These are phyloP conservation scores for Drosophila chauvacae DNA, from an alignment of 1,140 invertebrate genomes.

Conservation along the genomic window DNA sequence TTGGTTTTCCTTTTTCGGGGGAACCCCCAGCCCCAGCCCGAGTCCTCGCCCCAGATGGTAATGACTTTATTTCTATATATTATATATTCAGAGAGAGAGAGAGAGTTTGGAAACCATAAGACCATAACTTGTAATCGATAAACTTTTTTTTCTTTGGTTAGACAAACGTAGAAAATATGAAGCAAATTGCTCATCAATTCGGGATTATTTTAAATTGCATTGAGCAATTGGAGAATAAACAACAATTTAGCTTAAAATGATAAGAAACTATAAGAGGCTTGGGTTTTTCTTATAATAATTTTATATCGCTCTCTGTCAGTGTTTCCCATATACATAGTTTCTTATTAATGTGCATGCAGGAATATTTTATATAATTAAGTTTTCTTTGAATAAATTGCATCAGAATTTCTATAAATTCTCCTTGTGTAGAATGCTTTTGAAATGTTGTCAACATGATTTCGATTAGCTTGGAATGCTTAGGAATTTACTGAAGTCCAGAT, in stretches of 20 bases:
- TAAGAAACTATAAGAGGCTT: not conserved
- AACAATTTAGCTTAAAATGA: not conserved
- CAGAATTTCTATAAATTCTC: not conserved
- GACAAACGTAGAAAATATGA: slow-evolving; percentile 6
- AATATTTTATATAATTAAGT: too few species aligned
- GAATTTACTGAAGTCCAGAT: not conserved
- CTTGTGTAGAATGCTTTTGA: not conserved
- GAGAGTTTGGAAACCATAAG: slow-evolving; percentile 28
- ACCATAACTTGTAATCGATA: slow-evolving; percentile 45
- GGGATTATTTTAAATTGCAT: not conserved
- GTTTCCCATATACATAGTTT: too few species aligned
- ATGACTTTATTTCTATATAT: slow-evolving; percentile 67
- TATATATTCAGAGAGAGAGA: slow-evolving; percentile 14
- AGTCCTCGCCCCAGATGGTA: slow-evolving; percentile 30
- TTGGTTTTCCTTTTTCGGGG: slow-evolving; percentile 68
- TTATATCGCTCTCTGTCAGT: too few species aligned
- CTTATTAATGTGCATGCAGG: not conserved
- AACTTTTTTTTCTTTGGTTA: slow-evolving; percentile 4
- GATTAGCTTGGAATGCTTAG: not conserved
- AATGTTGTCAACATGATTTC: slow-evolving; percentile 19
- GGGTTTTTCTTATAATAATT: not conserved
- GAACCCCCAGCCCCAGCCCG: not conserved
- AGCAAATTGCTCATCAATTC: slow-evolving; percentile 17
- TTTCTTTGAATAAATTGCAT: not conserved
- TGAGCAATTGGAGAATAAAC: not conserved